Conservation (phyloP, 2,113 vertebrate species). For the Rhabdornis inornatus region DNA sequence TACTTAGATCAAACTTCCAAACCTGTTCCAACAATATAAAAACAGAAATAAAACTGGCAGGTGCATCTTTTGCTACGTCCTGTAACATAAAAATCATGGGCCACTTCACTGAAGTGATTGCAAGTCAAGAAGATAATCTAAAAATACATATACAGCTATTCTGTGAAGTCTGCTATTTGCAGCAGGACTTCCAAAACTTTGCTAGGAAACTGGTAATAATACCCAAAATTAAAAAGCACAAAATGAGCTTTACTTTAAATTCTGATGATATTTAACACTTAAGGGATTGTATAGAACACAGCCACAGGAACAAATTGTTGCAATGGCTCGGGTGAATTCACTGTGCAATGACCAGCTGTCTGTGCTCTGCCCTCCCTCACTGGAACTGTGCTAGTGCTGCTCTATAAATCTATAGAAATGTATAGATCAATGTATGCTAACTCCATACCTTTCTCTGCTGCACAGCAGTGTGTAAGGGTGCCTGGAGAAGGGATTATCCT, state of each 20-base stretch:
- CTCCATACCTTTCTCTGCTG: neutral
- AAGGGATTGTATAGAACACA: neutral
- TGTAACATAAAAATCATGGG: neutral
- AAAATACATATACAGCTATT: neutral
- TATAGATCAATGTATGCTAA: neutral
- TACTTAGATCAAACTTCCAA: conserved; percentile 34
- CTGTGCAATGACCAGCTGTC: neutral
- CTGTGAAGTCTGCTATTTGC: neutral
- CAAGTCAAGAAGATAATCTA: conserved; percentile 20
- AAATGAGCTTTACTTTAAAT: neutral
- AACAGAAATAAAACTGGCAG: conserved; percentile 50
- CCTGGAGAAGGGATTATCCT: neutral
- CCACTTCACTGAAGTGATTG: neutral
- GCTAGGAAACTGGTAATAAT: neutral
- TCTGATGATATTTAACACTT: neutral
- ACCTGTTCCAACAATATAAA: neutral
- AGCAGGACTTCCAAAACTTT: neutral
- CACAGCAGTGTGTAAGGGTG: neutral
- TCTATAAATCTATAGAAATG: neutral
- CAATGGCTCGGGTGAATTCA: neutral
- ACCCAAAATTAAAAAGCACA: neutral
- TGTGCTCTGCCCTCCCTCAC: neutral
- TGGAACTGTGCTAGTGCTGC: neutral
- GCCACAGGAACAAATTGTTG: neutral
- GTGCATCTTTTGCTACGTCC: conserved; percentile 23